phyloP scores from a whole-genome alignment of 2,113 vertebrate genomes.

The Alexandromys fortis region DNA sequence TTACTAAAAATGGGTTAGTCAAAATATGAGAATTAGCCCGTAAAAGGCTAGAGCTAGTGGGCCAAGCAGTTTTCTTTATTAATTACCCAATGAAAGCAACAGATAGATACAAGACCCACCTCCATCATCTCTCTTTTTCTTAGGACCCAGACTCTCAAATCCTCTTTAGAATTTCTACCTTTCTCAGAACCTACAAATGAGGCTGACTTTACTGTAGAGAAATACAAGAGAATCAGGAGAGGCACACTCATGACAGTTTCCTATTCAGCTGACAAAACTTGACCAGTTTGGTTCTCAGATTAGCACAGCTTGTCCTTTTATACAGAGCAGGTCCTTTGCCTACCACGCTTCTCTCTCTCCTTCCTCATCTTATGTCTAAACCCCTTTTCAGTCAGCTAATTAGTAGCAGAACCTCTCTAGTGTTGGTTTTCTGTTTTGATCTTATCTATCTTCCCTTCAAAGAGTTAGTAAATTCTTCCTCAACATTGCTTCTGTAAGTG shows the following conservation, averaged over 20 bases:
- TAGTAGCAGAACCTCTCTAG: neutral
- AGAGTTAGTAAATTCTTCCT: slow-evolving; percentile 46
- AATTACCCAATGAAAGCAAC: too few relatives aligned
- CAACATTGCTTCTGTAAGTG: slow-evolving; percentile 1
- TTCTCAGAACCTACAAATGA: neutral
- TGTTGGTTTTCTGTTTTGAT: slow-evolving; percentile 14
- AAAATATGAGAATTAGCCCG: too few relatives aligned
- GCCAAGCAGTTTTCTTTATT: too few relatives aligned
- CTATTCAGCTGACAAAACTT: neutral
- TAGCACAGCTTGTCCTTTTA: neutral
- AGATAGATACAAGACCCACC: too few relatives aligned
- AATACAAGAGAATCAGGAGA: neutral
- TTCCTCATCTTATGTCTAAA: neutral
- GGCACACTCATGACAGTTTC: neutral
- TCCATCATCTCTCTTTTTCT: neutral
- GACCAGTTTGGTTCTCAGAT: neutral
- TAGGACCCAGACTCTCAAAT: neutral
- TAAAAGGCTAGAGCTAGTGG: too few relatives aligned
- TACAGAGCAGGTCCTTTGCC: neutral
- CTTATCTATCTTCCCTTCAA: neutral
- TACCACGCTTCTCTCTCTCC: neutral
- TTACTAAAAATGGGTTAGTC: too few relatives aligned
- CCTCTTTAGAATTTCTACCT: neutral
- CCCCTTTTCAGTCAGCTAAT: neutral
- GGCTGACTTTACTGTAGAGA: neutral